A percentile compares a stretch with the other conserved stretches of the same genome.
These are phyloP conservation scores for Pseudochirops cupreus DNA, from an alignment of 2,797 vertebrate species.

Conservation along the genomic window DNA sequence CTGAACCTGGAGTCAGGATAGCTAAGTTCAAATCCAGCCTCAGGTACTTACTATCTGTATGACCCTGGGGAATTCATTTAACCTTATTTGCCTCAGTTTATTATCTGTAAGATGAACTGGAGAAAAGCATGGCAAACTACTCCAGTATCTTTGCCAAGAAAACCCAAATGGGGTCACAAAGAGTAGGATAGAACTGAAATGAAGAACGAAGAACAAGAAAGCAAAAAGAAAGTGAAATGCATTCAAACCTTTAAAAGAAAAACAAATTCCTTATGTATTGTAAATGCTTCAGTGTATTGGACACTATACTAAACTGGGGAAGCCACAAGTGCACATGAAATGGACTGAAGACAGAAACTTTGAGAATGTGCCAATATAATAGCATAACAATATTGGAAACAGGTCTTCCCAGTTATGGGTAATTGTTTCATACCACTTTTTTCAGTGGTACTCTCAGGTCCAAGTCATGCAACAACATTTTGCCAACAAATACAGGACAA, in stretches of 20 bases:
- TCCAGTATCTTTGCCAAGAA: not conserved
- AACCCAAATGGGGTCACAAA: not conserved
- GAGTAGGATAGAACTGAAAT: not conserved
- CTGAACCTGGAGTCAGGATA: not conserved
- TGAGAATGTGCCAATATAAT: not conserved
- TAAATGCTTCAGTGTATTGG: not conserved
- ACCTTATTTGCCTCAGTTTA: not conserved
- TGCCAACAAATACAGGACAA: not conserved
- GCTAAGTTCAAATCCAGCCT: not conserved
- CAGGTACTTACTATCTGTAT: not conserved
- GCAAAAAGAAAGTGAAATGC: not conserved
- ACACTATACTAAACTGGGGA: not conserved
- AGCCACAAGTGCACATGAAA: not conserved
- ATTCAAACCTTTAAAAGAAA: not conserved
- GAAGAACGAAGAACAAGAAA: not conserved
- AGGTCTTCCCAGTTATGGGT: not conserved
- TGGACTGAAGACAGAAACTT: not conserved
- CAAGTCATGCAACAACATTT: not conserved
- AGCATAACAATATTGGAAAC: not conserved
- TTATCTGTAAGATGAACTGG: not conserved
- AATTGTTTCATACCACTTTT: not conserved
- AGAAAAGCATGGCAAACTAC: not conserved
- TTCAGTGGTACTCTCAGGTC: not conserved
- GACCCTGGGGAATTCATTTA: not conserved
- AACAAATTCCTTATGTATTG: not conserved